phyloP scores from a whole-genome alignment of 2,888 invertebrate species.

The Pristionchus fissidentatus region DNA sequence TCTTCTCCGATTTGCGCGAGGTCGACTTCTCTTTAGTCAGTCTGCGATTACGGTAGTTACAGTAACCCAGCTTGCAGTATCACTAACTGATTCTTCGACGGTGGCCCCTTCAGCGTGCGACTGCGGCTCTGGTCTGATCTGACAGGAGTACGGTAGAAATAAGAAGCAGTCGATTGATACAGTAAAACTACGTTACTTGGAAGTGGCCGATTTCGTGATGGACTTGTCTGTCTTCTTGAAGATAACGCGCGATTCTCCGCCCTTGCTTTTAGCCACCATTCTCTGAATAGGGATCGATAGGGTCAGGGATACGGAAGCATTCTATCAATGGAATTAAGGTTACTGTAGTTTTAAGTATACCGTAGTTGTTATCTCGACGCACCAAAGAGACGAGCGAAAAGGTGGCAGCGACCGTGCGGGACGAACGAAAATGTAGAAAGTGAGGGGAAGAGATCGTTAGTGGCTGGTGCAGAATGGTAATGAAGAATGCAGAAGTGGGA shows the following conservation, averaged over 20 bases:
- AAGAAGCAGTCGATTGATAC: neutral
- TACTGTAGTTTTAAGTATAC: neutral
- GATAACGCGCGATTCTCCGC: no score
- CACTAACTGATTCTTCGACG: neutral
- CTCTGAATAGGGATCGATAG: neutral
- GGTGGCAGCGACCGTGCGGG: constrained; percentile 17
- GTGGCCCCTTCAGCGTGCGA: constrained; percentile 24
- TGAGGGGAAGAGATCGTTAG: no score
- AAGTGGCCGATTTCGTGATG: neutral
- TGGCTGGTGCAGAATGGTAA: neutral
- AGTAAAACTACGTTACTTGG: constrained; percentile 5
- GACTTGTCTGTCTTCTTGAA: no score
- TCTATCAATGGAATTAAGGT: no score
- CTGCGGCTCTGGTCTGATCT: neutral
- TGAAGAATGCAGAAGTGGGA: no score
- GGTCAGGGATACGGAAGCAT: neutral
- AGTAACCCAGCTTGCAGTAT: neutral
- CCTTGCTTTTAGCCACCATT: constrained; percentile 18
- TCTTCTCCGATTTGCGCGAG: constrained; percentile 6
- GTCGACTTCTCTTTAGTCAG: constrained; percentile 1
- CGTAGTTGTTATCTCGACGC: no score
- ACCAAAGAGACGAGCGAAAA: neutral
- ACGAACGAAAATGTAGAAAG: neutral
- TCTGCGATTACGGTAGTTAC: neutral
- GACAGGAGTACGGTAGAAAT: neutral